A percentile compares a stretch with the other conserved stretches of the same genome.
These are phyloP conservation scores for Goniozus legneri DNA, from an alignment of 1,140 invertebrate genomes.

Conservation along the genomic window DNA sequence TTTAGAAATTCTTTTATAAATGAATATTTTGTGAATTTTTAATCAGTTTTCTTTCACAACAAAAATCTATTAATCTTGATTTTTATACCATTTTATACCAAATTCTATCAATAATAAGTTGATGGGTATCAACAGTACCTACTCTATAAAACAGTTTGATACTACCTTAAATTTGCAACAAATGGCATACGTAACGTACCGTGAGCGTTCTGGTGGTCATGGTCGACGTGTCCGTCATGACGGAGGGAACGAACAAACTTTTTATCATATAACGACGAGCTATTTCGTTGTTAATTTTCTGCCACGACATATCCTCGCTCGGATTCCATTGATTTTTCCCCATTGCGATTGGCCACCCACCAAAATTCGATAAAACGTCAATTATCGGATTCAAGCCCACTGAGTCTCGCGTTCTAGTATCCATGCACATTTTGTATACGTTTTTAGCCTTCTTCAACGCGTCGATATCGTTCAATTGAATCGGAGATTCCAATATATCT, in stretches of 20 bases:
- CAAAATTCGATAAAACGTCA: slow-evolving; percentile 19
- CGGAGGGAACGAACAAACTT: background rate
- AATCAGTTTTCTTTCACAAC: too few relatives aligned
- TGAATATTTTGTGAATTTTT: too few relatives aligned
- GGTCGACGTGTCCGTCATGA: background rate
- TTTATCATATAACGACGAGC: background rate
- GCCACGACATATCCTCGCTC: slow-evolving; percentile 18
- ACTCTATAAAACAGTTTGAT: background rate
- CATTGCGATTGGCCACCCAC: slow-evolving; percentile 34
- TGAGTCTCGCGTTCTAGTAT: slow-evolving; percentile 17
- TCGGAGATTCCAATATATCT: slow-evolving; percentile 17
- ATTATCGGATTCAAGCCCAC: slow-evolving; percentile 19
- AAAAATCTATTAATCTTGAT: too few relatives aligned
- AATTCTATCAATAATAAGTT: too few relatives aligned
- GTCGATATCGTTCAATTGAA: slow-evolving; percentile 11
- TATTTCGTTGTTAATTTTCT: slow-evolving; percentile 10
- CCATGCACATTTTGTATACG: slow-evolving; percentile 22
- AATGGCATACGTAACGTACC: background rate
- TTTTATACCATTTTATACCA: too few relatives aligned
- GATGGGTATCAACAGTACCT: too few relatives aligned
- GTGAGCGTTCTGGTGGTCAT: background rate
- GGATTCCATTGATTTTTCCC: slow-evolving; percentile 24
- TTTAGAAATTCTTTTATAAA: too few relatives aligned
- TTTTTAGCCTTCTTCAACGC: slow-evolving; percentile 24
- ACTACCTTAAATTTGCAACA: background rate